Percentiles rank a stretch among this genome's conserved stretches.
These are phyloP conservation scores for Bostrychus sinensis DNA, from an alignment of 2,113 vertebrate species.

Conservation along the genomic window DNA sequence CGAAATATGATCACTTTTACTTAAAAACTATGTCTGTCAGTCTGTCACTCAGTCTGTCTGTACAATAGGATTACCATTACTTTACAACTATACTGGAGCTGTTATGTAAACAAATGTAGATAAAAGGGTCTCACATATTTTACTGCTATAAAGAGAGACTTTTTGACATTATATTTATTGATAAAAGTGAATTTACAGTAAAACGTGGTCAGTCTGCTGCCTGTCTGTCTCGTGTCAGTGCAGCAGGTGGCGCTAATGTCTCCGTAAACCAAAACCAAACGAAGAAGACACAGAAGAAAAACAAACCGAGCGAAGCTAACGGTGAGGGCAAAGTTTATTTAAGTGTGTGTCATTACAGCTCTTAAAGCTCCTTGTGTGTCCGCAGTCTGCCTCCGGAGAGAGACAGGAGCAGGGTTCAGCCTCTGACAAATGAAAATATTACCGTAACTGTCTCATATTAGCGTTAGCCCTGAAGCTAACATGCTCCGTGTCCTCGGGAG, in stretches of 20 bases:
- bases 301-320: conserved; percentile 6
- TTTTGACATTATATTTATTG: no score
- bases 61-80: no score
- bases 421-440: neutral
- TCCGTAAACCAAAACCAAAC: neutral
- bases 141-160: no score
- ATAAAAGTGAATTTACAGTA: no score
- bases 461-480: neutral
- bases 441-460: neutral
- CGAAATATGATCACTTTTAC: no score
- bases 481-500: neutral
- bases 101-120: no score
- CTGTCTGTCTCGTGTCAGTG: neutral
- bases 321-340: neutral
- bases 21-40: no score
- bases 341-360: neutral
- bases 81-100: no score
- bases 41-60: no score
- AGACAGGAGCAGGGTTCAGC: neutral
- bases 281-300: neutral
- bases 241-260: conserved; percentile 7
- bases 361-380: neutral
- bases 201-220: no score
- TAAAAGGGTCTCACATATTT: no score
- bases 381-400: neutral